Percentiles rank a stretch among this genome's conserved stretches.
These are phyloP conservation scores for Hydrolagus affinis DNA, from an alignment of 2,113 vertebrate genomes.

Conservation along the genomic window DNA sequence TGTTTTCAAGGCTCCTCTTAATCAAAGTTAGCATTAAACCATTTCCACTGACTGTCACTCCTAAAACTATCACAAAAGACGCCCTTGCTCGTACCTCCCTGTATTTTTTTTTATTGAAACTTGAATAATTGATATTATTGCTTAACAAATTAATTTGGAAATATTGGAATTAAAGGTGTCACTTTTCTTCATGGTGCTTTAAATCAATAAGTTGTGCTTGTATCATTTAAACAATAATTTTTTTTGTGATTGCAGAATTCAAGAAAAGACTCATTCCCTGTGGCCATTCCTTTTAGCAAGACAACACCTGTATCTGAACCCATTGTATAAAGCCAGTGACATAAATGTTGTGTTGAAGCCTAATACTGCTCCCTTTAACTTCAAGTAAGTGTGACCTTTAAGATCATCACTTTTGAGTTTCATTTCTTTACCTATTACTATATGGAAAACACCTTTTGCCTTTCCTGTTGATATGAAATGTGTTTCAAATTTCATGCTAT, in stretches of 20 bases:
- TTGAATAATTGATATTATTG: too few species aligned
- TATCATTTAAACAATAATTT: neutral
- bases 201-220: neutral
- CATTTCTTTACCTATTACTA: too few species aligned
- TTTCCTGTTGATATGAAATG: too few species aligned
- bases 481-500: too few species aligned
- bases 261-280: conserved; percentile 66
- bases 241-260: conserved; percentile 50
- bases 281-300: conserved; percentile 66
- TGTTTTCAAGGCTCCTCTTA: neutral
- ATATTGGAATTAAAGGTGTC: neutral
- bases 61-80: too few species aligned
- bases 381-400: conserved; percentile 56
- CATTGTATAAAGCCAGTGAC: conserved; percentile 55
- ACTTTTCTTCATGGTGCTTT: neutral
- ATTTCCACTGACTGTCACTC: too few species aligned
- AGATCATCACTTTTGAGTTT: neutral
- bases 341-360: conserved; percentile 56
- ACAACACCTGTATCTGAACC: conserved; percentile 59
- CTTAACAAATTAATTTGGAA: neutral
- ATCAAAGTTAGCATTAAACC: too few species aligned
- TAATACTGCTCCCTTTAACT: conserved; percentile 62
- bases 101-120: too few species aligned
- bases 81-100: too few species aligned
- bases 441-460: too few species aligned